phyloP scores from a whole-genome alignment of 2,797 vertebrate genomes.

The Peromyscus nudipes region DNA sequence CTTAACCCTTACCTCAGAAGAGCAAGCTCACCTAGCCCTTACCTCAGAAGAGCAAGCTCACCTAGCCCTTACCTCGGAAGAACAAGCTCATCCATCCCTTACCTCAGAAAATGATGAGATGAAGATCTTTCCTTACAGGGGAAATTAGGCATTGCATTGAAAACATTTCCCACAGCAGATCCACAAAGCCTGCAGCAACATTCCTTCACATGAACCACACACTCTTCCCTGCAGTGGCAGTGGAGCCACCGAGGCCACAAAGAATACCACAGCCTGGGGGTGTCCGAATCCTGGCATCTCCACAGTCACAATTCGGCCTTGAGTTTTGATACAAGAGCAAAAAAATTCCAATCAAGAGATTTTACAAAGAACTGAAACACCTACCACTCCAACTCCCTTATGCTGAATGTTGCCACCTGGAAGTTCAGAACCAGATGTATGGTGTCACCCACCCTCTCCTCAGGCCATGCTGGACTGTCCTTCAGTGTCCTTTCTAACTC shows the following conservation, averaged over 20 bases:
- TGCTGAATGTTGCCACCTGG: background rate
- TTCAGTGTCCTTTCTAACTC: background rate
- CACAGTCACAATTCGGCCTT: background rate
- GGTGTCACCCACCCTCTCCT: background rate
- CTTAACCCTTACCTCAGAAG: too few relatives aligned
- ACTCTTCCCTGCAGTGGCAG: background rate
- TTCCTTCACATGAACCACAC: background rate
- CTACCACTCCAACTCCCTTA: background rate
- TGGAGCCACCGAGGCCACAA: background rate
- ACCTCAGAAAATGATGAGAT: background rate
- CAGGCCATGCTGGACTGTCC: background rate
- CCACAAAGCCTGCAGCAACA: background rate
- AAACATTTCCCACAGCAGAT: too few relatives aligned
- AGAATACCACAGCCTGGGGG: background rate
- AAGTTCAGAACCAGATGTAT: background rate
- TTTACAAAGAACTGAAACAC: background rate
- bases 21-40: too few relatives aligned
- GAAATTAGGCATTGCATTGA: background rate
- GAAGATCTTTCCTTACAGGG: background rate
- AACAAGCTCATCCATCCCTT: background rate
- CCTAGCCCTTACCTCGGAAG: background rate
- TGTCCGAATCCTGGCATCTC: background rate
- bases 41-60: background rate
- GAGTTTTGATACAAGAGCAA: background rate
- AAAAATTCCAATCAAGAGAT: background rate